Conservation (phyloP, 2,113 vertebrate species). For the Marmota flaviventris region DNA sequence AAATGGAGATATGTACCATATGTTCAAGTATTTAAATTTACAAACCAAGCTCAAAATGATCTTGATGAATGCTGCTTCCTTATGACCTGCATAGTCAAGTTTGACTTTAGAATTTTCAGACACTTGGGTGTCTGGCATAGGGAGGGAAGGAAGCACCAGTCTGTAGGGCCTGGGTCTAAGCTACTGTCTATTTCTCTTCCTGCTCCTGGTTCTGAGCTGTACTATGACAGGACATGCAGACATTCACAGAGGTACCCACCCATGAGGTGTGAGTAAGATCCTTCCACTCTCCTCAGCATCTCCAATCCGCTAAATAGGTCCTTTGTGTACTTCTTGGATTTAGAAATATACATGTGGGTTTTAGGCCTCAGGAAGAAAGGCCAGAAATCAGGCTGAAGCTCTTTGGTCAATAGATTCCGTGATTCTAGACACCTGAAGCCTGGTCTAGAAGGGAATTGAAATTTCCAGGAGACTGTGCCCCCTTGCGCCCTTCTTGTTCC, state of each 20-base stretch:
- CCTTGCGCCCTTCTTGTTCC: background rate
- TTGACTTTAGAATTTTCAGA: background rate
- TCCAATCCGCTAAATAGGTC: background rate
- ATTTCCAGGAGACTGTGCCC: rapidly evolving
- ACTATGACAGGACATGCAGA: background rate
- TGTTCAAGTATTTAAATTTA: background rate
- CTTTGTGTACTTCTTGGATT: background rate
- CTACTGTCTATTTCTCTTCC: rapidly evolving
- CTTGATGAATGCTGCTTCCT: background rate
- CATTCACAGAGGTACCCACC: background rate
- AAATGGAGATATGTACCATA: background rate
- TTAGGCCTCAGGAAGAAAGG: background rate
- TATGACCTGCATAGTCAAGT: background rate
- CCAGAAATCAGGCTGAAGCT: background rate
- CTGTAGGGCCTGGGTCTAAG: rapidly evolving
- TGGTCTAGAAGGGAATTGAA: background rate
- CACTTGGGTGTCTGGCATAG: background rate
- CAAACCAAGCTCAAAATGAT: background rate
- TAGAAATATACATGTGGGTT: rapidly evolving
- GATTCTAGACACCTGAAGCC: background rate
- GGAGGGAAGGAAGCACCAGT: background rate
- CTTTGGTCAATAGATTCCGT: background rate
- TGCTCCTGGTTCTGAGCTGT: background rate
- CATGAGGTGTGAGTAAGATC: background rate
- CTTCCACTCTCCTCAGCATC: rapidly evolving